Evolutionary conservation across 2,888 invertebrate genomes (phyloP).

Genomic region (Eristalis tenax): DNA sequence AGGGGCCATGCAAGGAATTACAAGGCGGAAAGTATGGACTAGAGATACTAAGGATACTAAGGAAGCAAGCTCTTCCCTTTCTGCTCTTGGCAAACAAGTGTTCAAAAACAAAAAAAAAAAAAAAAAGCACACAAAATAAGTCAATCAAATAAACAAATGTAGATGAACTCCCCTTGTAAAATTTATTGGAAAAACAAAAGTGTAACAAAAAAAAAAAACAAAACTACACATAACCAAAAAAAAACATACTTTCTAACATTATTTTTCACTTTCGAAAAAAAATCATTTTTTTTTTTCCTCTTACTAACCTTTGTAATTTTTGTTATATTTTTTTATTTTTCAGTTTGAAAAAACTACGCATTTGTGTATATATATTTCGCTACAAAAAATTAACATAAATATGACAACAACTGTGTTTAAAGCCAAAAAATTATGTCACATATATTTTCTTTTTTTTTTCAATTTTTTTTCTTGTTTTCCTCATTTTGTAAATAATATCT

Average conservation of each 20-base stretch:
- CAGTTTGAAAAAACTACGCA: conserved; percentile 31
- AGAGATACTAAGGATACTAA: no score
- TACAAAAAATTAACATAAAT: conserved; percentile 14
- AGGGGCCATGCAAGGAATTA: no score
- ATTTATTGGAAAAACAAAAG: neutral
- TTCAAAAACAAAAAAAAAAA: no score
- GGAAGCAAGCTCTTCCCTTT: no score
- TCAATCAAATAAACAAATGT: neutral
- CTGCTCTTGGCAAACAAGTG: no score
- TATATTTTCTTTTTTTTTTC: neutral
- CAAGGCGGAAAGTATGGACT: no score
- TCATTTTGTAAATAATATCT: conserved; percentile 41
- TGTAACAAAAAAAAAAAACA: neutral
- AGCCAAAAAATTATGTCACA: conserved; percentile 24
- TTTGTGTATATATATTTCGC: conserved; percentile 23
- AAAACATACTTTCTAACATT: neutral
- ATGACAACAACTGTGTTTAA: conserved; percentile 45
- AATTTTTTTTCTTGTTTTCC: neutral
- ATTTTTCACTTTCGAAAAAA: conserved; percentile 1
- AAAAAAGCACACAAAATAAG: neutral
- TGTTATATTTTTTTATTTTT: conserved; percentile 5
- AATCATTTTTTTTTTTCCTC: neutral
- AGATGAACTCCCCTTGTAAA: neutral
- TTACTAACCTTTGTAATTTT: conserved; percentile 42
- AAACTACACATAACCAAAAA: neutral